phyloP scores from a whole-genome alignment of 1,140 invertebrate genomes.

The Mesaphorura yosii region DNA sequence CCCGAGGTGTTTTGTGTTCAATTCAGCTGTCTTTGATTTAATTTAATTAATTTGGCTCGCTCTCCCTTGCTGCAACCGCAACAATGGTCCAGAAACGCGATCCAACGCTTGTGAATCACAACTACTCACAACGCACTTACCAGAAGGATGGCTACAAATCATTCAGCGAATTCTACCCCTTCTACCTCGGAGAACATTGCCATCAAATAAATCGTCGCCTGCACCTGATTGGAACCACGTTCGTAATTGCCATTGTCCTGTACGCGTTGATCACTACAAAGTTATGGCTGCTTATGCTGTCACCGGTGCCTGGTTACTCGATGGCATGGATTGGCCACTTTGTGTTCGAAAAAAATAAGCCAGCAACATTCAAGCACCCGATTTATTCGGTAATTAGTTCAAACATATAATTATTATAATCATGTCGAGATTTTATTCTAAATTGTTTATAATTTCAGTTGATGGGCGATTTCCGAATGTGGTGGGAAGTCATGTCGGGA shows the following conservation, averaged over 20 bases:
- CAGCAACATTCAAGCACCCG: conserved; percentile 31
- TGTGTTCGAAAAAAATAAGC: conserved; percentile 31
- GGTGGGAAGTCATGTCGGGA: conserved; percentile 21
- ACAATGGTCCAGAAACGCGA: no score
- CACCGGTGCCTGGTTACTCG: conserved; percentile 19
- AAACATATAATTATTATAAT: neutral
- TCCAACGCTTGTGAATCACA: conserved; percentile 25
- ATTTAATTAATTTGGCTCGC: no score
- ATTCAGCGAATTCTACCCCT: conserved; percentile 29
- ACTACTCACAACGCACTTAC: conserved; percentile 21
- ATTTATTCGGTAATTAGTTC: conserved; percentile 25
- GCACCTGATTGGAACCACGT: conserved; percentile 26
- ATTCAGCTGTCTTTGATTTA: no score
- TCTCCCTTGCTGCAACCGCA: no score
- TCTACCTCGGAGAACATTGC: conserved; percentile 30
- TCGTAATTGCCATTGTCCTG: conserved; percentile 1
- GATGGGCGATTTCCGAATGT: conserved; percentile 25
- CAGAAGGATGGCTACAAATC: conserved; percentile 20
- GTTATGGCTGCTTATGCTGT: conserved; percentile 6
- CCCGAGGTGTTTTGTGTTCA: no score
- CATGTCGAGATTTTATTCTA: conserved; percentile 1
- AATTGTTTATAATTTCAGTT: conserved; percentile 17
- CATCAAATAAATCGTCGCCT: conserved; percentile 21
- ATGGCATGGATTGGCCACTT: conserved; percentile 32
- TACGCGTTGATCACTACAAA: conserved; percentile 4